Evolutionary conservation across 53 echinoderm and acorn worm species (phyloP), one percentile per base, ranked within the genome.

Genomic region (Mesocentrotus franciscanus): DNA sequence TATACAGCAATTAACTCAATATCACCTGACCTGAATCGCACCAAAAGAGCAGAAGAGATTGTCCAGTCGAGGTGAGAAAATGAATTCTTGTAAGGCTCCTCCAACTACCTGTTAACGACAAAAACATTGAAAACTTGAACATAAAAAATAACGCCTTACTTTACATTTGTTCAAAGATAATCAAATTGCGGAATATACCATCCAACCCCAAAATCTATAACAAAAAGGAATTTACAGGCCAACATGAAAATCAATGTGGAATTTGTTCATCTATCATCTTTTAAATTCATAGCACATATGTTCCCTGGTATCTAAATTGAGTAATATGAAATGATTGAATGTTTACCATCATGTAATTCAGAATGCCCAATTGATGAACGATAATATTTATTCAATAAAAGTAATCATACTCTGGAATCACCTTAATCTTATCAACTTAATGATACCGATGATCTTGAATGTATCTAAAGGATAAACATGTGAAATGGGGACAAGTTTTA

Each of bases 31-130:
- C 97, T 97, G 93, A 60, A 99, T 90, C 9, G 98, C 97, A 59
- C 96, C 96, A 78, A 96, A 99, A 39, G 97, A 98, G 92, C 98
- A 98, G 91, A 99, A 90, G 89, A 97, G 99, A 72, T 99, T 99
- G 97, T 99, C 99, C 49, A 99, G 76, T 74, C 99, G 96, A 66
- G 99, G 99, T 58, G 99, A 94, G 70, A 97, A 98, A 85, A 99
- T 97, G 89, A 99, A 99, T 94, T 99, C 99, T 90, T 97, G 92
- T 93, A 99, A 84, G 75, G 99, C 99, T 35, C 99, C 99, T 66
- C 99, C 99, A 92, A 98, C 95, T 9, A 94, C 95, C 99, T 99
- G 92, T 17, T 0, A 57, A 60, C 60, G 13, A 27, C 49, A 97
- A 96, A 93, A 18, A 95, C 26, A 95, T 42, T 84, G 22, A 55